Percentiles rank a stretch among this genome's conserved stretches.
These are phyloP conservation scores for Cryptotermes secundus DNA, from an alignment of 1,140 invertebrate genomes.

Conservation along the genomic window DNA sequence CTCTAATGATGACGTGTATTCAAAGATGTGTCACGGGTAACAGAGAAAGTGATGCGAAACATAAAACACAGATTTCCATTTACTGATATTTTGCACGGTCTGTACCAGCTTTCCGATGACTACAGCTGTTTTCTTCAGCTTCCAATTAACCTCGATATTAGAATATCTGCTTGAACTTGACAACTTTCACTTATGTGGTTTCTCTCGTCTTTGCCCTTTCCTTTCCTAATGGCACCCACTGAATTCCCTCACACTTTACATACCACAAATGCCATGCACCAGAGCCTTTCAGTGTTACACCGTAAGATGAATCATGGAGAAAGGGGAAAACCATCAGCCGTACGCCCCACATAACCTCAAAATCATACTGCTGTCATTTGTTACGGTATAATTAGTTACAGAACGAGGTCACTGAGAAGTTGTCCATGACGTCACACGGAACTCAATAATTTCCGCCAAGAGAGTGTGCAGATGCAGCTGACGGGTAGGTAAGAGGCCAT, in stretches of 20 bases:
- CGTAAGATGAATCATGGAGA: neutral
- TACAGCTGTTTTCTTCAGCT: neutral
- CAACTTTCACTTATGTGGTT: slow-evolving; percentile 8
- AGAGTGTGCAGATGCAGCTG: no score
- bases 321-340: neutral
- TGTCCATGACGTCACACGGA: neutral
- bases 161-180: neutral
- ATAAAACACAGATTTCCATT: no score
- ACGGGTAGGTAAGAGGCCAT: no score
- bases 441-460: neutral
- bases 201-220: neutral
- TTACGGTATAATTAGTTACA: neutral
- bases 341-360: neutral
- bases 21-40: no score
- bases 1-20: no score
- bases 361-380: neutral
- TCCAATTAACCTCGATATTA: neutral
- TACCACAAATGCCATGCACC: neutral
- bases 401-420: neutral
- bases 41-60: no score
- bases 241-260: neutral
- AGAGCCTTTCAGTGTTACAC: neutral
- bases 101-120: neutral
- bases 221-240: neutral
- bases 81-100: neutral